Evolutionary conservation across 2,888 invertebrate genomes (phyloP), one percentile per base, ranked within the genome.

Genomic region (Tricholauxania praeusta): DNA sequence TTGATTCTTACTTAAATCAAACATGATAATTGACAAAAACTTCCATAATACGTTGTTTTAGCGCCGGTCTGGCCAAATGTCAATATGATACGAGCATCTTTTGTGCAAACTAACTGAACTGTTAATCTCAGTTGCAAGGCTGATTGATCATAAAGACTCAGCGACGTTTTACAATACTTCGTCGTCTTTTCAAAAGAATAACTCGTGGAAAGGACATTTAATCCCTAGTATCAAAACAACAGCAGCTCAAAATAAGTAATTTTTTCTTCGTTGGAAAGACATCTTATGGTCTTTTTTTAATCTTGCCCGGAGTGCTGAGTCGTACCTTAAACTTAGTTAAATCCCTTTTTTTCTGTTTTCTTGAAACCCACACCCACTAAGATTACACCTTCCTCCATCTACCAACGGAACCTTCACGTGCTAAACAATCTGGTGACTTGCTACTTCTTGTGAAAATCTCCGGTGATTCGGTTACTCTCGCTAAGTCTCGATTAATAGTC

Each of bases 401-500:
- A 55, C 83, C 81, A 19, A 82, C 77, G 3, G 86, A 86, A n/a
- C 78, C 77, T 64, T 85, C 85, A 47, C 86, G 79, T 0, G 81
- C 76, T 66, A 85, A 80, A 72, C 82, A 80, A 52, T 86, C 86
- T 51, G 86, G 85, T 73, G 85, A 84, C 65, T 80, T 84, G 74
- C 84, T 86, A 60, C 80, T 82, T 10, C 83, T 76, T 64, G 74
- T 80, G 39, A 79, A 77, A 2, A 84, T 85, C 71, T 87, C 87
- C 3, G 87, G 87, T 3, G 87, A 87, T 77, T 86, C 87, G 15
- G 87, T 85, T n/a, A 89, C 86, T 48, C 87, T 87, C 22, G 88
- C 84, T 72, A 89, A 79, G 78, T 89, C 89, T 71, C 88, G 85
- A 79, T 89, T 88, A 49, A 91, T 86, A 66, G 89, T 90, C 84